A percentile compares a stretch with the other conserved stretches of the same genome.
These are phyloP conservation scores for Nannospalax galili DNA, from an alignment of 2,113 vertebrate genomes.

Conservation along the genomic window DNA sequence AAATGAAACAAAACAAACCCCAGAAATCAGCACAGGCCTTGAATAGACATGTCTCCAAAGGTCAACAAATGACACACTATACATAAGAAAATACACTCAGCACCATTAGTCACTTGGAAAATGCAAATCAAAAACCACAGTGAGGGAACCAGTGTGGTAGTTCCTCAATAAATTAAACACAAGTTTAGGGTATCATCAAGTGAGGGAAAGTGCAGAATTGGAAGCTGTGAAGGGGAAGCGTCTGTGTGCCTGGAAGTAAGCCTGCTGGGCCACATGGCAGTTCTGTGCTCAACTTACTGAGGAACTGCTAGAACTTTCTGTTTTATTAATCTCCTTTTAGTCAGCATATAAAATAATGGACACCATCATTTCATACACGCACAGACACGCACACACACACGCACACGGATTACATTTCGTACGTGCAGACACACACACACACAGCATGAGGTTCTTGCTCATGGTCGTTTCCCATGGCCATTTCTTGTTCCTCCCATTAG, in stretches of 20 bases:
- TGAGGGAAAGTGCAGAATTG: background rate
- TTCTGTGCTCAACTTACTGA: background rate
- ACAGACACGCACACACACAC: no score
- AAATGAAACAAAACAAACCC: background rate
- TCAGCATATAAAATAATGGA: background rate
- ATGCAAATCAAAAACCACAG: background rate
- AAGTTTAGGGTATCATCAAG: background rate
- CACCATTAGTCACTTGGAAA: background rate
- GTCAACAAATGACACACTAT: background rate
- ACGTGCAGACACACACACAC: no score
- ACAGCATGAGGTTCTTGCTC: background rate
- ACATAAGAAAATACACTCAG: background rate
- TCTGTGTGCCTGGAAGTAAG: background rate
- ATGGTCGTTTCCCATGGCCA: background rate
- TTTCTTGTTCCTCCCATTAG: background rate
- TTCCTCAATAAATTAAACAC: background rate
- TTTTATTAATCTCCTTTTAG: background rate
- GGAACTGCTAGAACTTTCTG: background rate
- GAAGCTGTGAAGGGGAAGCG: background rate
- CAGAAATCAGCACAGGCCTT: fast-evolving
- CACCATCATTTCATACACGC: fast-evolving
- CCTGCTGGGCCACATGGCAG: no score
- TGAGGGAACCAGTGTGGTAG: background rate
- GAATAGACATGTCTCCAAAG: background rate
- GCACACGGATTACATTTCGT: fast-evolving